A percentile compares a stretch with the other conserved stretches of the same genome.
Evolutionary conservation across 2,888 invertebrate species (phyloP).

Genomic region (Acanthosepion lycidas): DNA sequence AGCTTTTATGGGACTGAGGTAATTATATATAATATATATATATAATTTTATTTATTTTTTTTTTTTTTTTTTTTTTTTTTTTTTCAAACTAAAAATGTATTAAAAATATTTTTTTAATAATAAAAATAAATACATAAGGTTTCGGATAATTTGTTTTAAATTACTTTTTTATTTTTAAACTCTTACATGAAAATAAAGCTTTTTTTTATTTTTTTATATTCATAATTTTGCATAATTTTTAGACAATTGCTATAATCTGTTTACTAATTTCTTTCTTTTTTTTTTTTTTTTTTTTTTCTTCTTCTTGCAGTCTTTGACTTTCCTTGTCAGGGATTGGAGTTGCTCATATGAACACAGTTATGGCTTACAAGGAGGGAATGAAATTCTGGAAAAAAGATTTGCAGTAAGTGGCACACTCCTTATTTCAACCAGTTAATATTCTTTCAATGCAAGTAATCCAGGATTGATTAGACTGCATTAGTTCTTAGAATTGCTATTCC

Average conservation of each 20-base stretch:
- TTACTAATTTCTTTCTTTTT: background rate
- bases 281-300: background rate
- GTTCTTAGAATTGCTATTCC: too few species aligned
- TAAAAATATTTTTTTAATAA: background rate
- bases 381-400: constrained; percentile 88
- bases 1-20: too few species aligned
- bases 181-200: too few species aligned
- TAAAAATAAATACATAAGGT: background rate
- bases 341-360: constrained; percentile 94
- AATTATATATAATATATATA: too few species aligned
- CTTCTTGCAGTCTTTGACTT: constrained; percentile 66
- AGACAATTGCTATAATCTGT: background rate
- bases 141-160: too few species aligned
- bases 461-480: too few species aligned
- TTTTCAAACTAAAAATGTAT: background rate
- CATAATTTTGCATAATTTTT: background rate
- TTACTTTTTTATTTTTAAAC: too few species aligned
- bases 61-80: too few species aligned
- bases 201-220: background rate
- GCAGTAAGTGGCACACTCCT: constrained; percentile 77
- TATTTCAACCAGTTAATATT: background rate
- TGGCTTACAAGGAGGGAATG: constrained; percentile 90
- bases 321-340: constrained; percentile 87
- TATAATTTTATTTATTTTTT: too few species aligned
- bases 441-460: too few species aligned